Base-by-base conservation (phyloP, 2,113 vertebrate species). In the Eulemur macaco region DNA sequence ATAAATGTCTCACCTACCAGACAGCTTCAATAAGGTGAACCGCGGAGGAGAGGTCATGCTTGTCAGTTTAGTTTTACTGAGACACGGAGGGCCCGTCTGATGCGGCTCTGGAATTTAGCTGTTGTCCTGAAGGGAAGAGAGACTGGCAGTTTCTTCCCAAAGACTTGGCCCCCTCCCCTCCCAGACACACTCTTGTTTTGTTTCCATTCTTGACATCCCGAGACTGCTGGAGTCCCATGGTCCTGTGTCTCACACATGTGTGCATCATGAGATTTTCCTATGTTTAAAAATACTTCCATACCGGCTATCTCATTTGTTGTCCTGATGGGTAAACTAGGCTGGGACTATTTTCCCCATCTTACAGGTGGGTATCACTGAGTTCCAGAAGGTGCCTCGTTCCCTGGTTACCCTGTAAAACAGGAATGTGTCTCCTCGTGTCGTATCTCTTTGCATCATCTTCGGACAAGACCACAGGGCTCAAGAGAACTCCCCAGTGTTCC, bases 1-100 rank as follows among this genome's bases (percentile, higher is more conserved):
- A 98, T 98, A 97, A 98, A 97, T 94, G 89, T 90, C 97, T 97
- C 97, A 97, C 96, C 95, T 98, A 88, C 87, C 93, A 97, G 97
- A 98, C 92, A 93, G 94, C 96, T 95, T 96, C 95, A 97, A 95
- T 97, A 95, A 98, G 97, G 95, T 96, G 91, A 95, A 73, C 95
- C 27, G 74, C 63, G 45, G 27, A 94, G 82, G 54, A 63, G 69
- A 90, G 96, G 97, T 95, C 91, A 95, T 71, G 97, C 88, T 86
- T 98, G 98, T 97, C 97, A 95, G 77, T 96, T 97, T 60, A 54
- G 52, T 96, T 98, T 98, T 96, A 84, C 92, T 1, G 87, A 95
- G 96, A 98, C 94, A 92, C 0, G 78, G 81, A 96, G 91, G 85
- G 66, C 78, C 88, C 3, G 54, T 95, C 89, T 84, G 94, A 98